Percentiles rank a stretch among this genome's conserved stretches.
phyloP scores from a whole-genome alignment of 2,113 vertebrate genomes.

The Nasalis larvatus region DNA sequence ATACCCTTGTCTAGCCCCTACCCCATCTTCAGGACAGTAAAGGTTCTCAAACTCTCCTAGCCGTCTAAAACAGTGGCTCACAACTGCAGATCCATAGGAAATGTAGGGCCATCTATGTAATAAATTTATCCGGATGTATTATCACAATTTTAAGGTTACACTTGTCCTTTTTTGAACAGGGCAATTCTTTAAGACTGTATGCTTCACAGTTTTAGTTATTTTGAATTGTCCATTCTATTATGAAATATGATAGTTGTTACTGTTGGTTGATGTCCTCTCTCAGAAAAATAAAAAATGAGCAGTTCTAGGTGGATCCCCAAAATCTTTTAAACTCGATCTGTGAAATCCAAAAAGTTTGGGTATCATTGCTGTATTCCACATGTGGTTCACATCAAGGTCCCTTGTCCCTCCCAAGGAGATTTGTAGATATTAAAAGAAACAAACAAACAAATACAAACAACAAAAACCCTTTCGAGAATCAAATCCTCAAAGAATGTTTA shows the following conservation, averaged over 20 bases:
- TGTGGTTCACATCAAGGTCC: background rate
- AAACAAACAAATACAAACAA: background rate
- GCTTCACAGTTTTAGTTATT: background rate
- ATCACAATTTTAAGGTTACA: background rate
- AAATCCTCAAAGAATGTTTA: background rate
- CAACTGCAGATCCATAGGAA: background rate
- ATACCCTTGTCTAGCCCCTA: background rate
- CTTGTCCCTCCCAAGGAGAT: background rate
- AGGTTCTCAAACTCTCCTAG: background rate
- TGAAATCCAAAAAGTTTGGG: background rate
- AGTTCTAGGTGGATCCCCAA: background rate
- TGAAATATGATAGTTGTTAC: background rate
- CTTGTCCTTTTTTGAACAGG: background rate
- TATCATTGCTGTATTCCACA: background rate
- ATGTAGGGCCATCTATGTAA: too few relatives aligned
- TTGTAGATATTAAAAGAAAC: background rate
- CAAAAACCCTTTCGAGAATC: background rate
- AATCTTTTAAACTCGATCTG: conserved; percentile 26
- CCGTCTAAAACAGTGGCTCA: background rate
- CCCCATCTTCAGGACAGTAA: background rate
- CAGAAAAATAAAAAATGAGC: background rate
- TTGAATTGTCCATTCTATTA: background rate
- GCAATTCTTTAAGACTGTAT: background rate
- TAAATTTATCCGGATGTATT: background rate
- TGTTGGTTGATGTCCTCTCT: background rate